Conservation (phyloP, 2,797 vertebrate species). For the Pteronotus mesoamericanus region DNA sequence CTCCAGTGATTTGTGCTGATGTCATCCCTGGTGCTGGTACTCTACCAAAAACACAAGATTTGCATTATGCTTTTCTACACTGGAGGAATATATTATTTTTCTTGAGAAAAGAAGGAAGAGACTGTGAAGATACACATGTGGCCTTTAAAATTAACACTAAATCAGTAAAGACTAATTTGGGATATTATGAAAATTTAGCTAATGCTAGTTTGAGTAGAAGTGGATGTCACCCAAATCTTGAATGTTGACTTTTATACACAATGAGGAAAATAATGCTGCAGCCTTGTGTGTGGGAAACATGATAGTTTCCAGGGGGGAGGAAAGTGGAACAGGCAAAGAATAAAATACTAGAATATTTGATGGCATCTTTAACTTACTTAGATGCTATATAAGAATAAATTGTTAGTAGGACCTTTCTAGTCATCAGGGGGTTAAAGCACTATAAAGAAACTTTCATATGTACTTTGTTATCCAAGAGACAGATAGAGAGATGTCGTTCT, state of each 20-base stretch:
- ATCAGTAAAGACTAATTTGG: conserved; percentile 5
- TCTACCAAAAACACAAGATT: conserved; percentile 33
- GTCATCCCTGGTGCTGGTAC: conserved; percentile 36
- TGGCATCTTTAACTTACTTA: neutral
- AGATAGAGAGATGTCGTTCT: conserved; percentile 78
- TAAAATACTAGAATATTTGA: conserved; percentile 35
- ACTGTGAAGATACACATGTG: conserved; percentile 20
- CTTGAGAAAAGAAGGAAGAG: neutral
- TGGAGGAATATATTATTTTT: neutral
- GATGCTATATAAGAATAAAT: conserved; percentile 24
- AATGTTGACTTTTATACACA: conserved; percentile 2
- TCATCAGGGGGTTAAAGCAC: conserved; percentile 72
- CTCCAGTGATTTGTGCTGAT: conserved; percentile 42
- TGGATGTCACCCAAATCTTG: conserved; percentile 17
- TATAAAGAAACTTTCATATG: conserved; percentile 75
- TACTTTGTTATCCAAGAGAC: conserved; percentile 78
- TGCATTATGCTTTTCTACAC: conserved; percentile 37
- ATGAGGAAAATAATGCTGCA: neutral
- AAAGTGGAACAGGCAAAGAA: neutral
- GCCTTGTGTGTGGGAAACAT: neutral
- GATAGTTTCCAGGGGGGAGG: neutral
- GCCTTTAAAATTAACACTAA: conserved; percentile 28
- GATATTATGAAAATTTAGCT: conserved; percentile 51
- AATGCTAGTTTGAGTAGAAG: conserved; percentile 28
- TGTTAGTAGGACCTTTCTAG: conserved; percentile 50